Evolutionary conservation across 2,888 invertebrate species (phyloP).

Genomic region (Morpho deidamia): DNA sequence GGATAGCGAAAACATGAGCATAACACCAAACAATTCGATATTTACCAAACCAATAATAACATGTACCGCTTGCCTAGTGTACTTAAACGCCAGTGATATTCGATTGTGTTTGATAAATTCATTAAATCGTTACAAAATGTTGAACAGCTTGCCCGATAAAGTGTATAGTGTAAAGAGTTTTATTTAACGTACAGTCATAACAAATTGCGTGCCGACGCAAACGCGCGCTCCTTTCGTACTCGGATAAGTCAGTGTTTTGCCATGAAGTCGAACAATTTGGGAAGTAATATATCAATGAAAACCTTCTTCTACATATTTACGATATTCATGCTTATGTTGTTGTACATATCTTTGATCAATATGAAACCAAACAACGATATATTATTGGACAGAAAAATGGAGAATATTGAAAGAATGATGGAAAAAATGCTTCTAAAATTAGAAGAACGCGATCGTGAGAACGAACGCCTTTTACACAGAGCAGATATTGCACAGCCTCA

Average conservation of each 20-base stretch:
- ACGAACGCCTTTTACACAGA: too few species aligned
- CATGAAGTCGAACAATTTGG: conserved; percentile 10
- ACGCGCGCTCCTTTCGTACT: background rate
- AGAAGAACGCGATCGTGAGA: background rate
- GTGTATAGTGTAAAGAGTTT: background rate
- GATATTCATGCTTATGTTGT: conserved; percentile 8
- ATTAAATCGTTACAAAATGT: background rate
- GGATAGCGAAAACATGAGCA: background rate
- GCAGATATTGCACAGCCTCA: background rate
- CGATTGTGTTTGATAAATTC: background rate
- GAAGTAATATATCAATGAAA: conserved; percentile 17
- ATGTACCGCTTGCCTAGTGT: background rate
- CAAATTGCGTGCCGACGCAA: background rate
- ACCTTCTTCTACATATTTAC: conserved; percentile 13
- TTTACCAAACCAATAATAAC: background rate
- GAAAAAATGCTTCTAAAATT: background rate
- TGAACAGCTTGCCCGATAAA: background rate
- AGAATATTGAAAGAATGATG: background rate
- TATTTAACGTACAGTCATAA: background rate
- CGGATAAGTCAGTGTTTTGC: background rate
- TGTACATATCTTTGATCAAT: conserved; percentile 16
- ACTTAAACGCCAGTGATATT: background rate
- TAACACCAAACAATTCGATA: background rate
- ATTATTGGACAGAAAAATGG: background rate
- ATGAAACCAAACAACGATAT: background rate